phyloP scores from a whole-genome alignment of 2,888 invertebrate genomes.

The Scaptomyza polygonia region DNA sequence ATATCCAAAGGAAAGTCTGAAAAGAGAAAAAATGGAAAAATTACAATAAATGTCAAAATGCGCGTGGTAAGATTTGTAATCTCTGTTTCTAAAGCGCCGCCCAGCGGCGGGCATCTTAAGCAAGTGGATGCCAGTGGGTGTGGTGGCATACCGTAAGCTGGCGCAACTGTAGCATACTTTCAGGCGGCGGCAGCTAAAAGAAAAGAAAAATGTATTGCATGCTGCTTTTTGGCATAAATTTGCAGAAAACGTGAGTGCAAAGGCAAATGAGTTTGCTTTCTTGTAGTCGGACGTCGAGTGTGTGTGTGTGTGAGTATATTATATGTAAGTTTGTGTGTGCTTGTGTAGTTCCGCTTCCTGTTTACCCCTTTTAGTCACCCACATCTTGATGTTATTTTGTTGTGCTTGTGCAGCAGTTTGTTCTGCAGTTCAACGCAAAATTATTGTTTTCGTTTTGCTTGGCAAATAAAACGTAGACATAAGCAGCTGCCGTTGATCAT shows the following conservation, averaged over 20 bases:
- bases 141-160: constrained; percentile 26
- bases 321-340: constrained; percentile 21
- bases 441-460: constrained; percentile 78
- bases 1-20: constrained; percentile 12
- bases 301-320: no score
- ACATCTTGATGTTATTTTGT: constrained; percentile 49
- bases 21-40: constrained; percentile 6
- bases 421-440: constrained; percentile 41
- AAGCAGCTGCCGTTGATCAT: constrained; percentile 76
- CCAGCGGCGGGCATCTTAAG: constrained; percentile 27
- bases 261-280: constrained; percentile 70
- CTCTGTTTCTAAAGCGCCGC: constrained; percentile 46
- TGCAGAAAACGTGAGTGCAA: constrained; percentile 69
- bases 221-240: constrained; percentile 72
- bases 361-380: constrained; percentile 55
- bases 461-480: constrained; percentile 70
- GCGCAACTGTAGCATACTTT: constrained; percentile 43
- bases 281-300: constrained; percentile 13
- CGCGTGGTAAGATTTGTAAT: constrained; percentile 40
- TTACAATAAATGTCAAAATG: constrained; percentile 30
- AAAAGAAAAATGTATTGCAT: constrained; percentile 58
- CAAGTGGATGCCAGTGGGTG: constrained; percentile 9
- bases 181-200: constrained; percentile 23
- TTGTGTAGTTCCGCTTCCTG: constrained; percentile 66
- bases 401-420: constrained; percentile 71